A percentile compares a stretch with the other conserved stretches of the same genome.
phyloP scores from a whole-genome alignment of 2,797 vertebrate species.

The Aeoliscus strigatus region DNA sequence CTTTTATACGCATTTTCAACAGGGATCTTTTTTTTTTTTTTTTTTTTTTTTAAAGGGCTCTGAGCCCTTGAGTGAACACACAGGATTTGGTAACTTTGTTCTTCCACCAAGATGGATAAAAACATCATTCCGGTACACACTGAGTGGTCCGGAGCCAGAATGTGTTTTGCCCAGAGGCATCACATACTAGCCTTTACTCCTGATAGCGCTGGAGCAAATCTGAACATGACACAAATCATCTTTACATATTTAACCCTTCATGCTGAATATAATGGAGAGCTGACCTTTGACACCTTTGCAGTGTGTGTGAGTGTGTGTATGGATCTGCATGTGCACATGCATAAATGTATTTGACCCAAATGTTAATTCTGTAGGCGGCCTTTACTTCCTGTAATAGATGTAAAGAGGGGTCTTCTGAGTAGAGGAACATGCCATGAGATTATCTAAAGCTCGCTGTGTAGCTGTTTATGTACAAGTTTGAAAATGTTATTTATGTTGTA shows the following conservation, averaged over 20 bases:
- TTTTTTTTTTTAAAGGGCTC: too few relatives aligned
- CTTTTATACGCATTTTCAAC: too few relatives aligned
- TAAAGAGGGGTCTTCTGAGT: conserved; percentile 31
- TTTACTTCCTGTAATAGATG: conserved; percentile 21
- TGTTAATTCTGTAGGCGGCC: conserved; percentile 37
- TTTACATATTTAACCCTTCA: too few relatives aligned
- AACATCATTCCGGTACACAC: conserved; percentile 21
- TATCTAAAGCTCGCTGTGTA: conserved; percentile 28
- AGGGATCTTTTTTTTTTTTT: too few relatives aligned
- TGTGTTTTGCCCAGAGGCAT: conserved; percentile 21
- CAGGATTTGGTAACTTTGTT: too few relatives aligned
- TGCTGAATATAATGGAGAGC: too few relatives aligned
- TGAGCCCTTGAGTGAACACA: too few relatives aligned
- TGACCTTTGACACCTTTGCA: too few relatives aligned
- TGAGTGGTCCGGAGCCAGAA: conserved; percentile 6
- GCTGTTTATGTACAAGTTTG: conserved; percentile 22
- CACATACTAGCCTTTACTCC: conserved; percentile 18
- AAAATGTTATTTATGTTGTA: conserved; percentile 13
- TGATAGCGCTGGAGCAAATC: conserved; percentile 38
- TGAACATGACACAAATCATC: conserved; percentile 45
- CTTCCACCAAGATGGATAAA: neutral
- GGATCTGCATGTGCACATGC: conserved; percentile 1
- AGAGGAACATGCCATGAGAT: conserved; percentile 51
- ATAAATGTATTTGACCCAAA: conserved; percentile 55
- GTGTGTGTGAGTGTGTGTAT: neutral